Base-by-base conservation (phyloP, 92 coral and sea anemone species). In the Porites evermanni region DNA sequence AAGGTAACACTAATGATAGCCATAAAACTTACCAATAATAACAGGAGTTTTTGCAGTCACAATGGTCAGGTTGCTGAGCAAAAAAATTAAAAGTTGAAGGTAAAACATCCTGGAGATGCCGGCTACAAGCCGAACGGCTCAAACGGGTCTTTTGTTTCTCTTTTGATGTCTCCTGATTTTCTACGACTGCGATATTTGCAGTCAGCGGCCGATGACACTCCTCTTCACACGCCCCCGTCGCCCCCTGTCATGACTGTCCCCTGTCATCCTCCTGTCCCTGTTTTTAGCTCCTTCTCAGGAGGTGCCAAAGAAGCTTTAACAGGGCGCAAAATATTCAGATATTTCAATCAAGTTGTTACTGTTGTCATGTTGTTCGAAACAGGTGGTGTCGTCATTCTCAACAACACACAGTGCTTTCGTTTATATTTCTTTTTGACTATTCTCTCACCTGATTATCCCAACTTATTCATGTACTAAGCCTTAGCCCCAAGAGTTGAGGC, bases 1-100 rank as follows among this genome's bases (percentile, higher is more conserved):
- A 7, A 47, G 16, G 59, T 26, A 9, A 23, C 4, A 54, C 38
- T 53, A 75, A 75, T 14, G 20, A 21, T 53, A 18, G 12, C 17
- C 13, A 58, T 14, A 20, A 24, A 70, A 84, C 92, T 89, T 79
- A 89, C 92, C 92, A 65, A 89, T 89, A n/a, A 89, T 79, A 16
- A 89, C 59, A n/a, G 92, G 92, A 17, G 82, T 77, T 61, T 79
- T 84, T 64, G 92, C 89, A 32, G 51, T 32, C 6, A 83, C 20
- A 12, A 64, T 24, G 12, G 80, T 74, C 23, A 83, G n/a, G 20
- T 52, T 53, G 58, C 70, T 13, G 54, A 71, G 32, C 29, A 81
- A 23, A 10, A 81, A n/a, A 70, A 71, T 7, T 1, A 81, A 59
- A 56, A 11, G 21, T 14, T 32, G 12, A 9, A 65, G 19, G 21